A percentile compares a stretch with the other conserved stretches of the same genome.
These are phyloP conservation scores for Lydus trimaculatus DNA, from an alignment of 2,888 invertebrate genomes.

Conservation along the genomic window DNA sequence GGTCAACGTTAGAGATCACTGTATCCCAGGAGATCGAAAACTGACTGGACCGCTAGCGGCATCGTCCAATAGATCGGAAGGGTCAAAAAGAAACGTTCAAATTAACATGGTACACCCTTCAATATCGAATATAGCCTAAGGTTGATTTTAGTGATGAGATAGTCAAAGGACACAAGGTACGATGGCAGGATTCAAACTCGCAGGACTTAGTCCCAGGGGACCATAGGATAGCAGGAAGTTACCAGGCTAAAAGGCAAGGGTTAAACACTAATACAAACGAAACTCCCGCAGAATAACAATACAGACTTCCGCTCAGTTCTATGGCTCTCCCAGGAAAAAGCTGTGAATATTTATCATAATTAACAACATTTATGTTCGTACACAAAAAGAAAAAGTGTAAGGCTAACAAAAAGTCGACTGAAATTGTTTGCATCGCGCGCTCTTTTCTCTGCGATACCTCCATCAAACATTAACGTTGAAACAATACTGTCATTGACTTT, in stretches of 20 bases:
- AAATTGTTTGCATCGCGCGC: slow-evolving; percentile 52
- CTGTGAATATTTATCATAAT: slow-evolving; percentile 63
- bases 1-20: slow-evolving; percentile 31
- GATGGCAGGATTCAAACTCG: slow-evolving; percentile 55
- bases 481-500: slow-evolving; percentile 40
- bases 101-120: slow-evolving; percentile 48
- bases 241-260: slow-evolving; percentile 61
- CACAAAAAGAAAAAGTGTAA: slow-evolving; percentile 57
- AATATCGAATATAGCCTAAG: slow-evolving; percentile 40
- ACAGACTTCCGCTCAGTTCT: slow-evolving; percentile 58
- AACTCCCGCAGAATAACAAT: slow-evolving; percentile 61
- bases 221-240: slow-evolving; percentile 60
- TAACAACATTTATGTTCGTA: slow-evolving; percentile 61
- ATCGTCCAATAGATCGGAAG: slow-evolving; percentile 28
- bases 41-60: slow-evolving; percentile 33
- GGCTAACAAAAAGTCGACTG: slow-evolving; percentile 57
- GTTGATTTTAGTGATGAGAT: slow-evolving; percentile 40
- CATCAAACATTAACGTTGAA: slow-evolving; percentile 35
- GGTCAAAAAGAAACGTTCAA: slow-evolving; percentile 39
- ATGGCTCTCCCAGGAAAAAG: slow-evolving; percentile 63
- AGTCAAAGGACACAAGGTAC: slow-evolving; percentile 51
- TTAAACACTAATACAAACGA: slow-evolving; percentile 62
- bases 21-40: slow-evolving; percentile 31
- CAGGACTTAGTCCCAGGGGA: slow-evolving; percentile 57
- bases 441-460: slow-evolving; percentile 31